phyloP scores from a whole-genome alignment of 2,113 vertebrate genomes.

The Caranx ignobilis region DNA sequence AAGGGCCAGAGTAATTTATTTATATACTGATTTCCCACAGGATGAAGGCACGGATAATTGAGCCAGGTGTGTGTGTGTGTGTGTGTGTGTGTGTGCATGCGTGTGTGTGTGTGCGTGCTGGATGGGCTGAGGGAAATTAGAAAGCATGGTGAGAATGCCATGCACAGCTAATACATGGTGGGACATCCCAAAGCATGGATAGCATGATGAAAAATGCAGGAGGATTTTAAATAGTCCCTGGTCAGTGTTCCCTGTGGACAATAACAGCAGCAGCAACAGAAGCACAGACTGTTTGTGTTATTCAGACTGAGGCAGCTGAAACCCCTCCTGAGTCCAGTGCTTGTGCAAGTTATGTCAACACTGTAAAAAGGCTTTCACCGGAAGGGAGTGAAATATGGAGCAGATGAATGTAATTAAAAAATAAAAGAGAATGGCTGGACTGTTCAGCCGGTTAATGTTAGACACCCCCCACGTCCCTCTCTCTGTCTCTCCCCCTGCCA shows the following conservation, averaged over 20 bases:
- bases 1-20: conserved; percentile 78
- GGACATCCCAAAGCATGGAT: conserved; percentile 51
- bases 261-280: conserved; percentile 4
- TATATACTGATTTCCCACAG: conserved; percentile 80
- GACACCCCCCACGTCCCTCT: conserved; percentile 12
- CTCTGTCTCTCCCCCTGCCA: neutral
- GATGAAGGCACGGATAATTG: conserved; percentile 72
- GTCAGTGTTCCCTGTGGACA: conserved; percentile 20
- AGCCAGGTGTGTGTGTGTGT: conserved; percentile 68
- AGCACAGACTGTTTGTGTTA: conserved; percentile 11
- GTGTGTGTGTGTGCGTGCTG: conserved; percentile 40
- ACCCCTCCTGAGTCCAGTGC: conserved; percentile 4
- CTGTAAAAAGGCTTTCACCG: conserved; percentile 3
- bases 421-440: conserved; percentile 28
- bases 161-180: conserved; percentile 51
- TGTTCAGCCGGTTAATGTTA: conserved; percentile 22
- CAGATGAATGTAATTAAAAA: neutral
- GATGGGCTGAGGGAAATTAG: conserved; percentile 42
- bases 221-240: conserved; percentile 12
- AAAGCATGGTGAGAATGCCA: conserved; percentile 19
- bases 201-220: conserved; percentile 30
- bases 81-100: conserved; percentile 53
- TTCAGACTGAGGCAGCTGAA: conserved; percentile 23
- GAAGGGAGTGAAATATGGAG: neutral
- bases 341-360: conserved; percentile 1